Base-by-base conservation (phyloP, 1,140 invertebrate species). In the Ooceraea biroi region DNA sequence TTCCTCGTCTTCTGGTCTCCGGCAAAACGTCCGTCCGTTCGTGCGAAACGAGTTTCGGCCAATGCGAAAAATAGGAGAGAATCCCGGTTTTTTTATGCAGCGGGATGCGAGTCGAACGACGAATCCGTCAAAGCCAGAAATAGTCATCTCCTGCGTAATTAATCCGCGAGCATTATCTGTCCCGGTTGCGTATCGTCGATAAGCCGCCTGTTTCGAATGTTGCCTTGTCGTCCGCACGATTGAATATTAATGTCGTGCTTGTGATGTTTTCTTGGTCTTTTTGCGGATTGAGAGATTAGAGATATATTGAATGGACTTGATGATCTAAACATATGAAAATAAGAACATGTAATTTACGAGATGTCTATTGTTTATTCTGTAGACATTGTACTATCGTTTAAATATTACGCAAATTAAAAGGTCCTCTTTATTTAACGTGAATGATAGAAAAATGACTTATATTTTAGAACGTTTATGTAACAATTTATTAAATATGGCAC, bases 141-240 rank as follows among this genome's bases (percentile, higher is more conserved):
- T 48, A 58, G 44, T 84, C 11, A 48, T 68, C 66, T 41, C 52
- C 58, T 60, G 85, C 83, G 87, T 92, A 90, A 93, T 92, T 93
- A 92, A 92, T 91, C 88, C 87, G 91, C 88, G 85, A 91, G 85
- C 72, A 89, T 92, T 92, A 92, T 92, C 90, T 83, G 25, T 41
- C 65, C 36, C 46, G n/a, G 74, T 55, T 86, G 90, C 83, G 78
- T 80, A 73, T 80, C 58, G 46, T 77, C 85, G 90, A 91, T 87
- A 88, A 89, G 82, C 41, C 61, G 60, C 88, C 65, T 88, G 88
- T 92, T 90, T 73, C 46, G 82, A 87, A 88, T 91, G 87, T 87
- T 82, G 82, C 65, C 72, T 88, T 91, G 91, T 90, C 87, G 77
- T 22, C 14, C 58, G 44, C 52, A 11, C 44, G 85, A 90, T 92